Evolutionary conservation across 2,113 vertebrate genomes (phyloP), one percentile per base, ranked within the genome.

Genomic region (Sus scrofa): DNA sequence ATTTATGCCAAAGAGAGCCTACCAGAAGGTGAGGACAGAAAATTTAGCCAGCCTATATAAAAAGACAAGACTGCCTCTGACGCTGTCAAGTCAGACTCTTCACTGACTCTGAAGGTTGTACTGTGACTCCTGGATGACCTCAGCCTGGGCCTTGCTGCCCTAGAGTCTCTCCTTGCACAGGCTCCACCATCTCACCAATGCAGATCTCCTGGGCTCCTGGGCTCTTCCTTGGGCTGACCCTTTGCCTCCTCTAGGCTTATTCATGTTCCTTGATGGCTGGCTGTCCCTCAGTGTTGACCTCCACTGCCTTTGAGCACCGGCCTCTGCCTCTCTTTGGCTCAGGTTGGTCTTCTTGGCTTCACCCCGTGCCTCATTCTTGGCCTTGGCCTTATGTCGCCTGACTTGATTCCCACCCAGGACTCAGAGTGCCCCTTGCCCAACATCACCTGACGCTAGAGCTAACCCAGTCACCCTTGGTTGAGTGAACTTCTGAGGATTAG

Each of bases 271-370:
- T 24, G 44, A 89, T 58, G 58, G 27, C 79, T 15, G 1, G 24
- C 68, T 26, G 2, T 83, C 50, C 8, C 91, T 96, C 75, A 54
- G 34, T 2, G 5, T 58, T 96, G 92, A 96, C 79, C 56, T 56
- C 71, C 13, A 4, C 34, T 26, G 24, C 86, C 82, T 85, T 30
- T 2, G 0, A 71, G 18, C 37, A 13, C 75, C 73, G 32, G 56
- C 73, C 44, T 73, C 58, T 94, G 58, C 22, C 39, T 81, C 70
- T 94, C 68, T 44, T 97, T 96, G 95, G 96, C 88, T 34, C 79
- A 50, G 54, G n/a, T 32, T 86, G 37, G 11, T 88, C 84, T 96
- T 92, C 77, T 90, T 90, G 60, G 58, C n/a, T 81, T 97, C 67
- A 67, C 50, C 39, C 65, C 39, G 50, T 54, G 54, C 54, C 63